Percentiles rank a stretch among this genome's conserved stretches.
phyloP scores from a whole-genome alignment of 2,888 invertebrate species.

The Aromia moschata region DNA sequence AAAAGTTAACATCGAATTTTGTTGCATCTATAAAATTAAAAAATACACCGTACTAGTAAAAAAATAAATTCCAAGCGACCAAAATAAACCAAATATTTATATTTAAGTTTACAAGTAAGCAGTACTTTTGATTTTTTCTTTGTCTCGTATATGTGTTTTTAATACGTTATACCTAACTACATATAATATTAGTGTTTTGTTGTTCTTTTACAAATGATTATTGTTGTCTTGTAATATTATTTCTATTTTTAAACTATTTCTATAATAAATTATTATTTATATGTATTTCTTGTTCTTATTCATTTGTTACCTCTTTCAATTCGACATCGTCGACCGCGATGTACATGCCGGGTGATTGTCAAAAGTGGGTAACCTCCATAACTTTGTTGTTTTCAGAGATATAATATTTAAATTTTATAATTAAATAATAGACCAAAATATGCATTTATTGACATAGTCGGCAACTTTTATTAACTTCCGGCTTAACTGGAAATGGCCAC shows the following conservation, averaged over 20 bases:
- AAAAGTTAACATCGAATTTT: neutral
- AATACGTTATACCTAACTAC: neutral
- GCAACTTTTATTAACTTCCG: too few relatives aligned
- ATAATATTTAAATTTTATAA: too few relatives aligned
- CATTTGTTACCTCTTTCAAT: too few relatives aligned
- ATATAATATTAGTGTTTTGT: constrained; percentile 4
- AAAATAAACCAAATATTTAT: neutral
- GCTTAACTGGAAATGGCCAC: too few relatives aligned
- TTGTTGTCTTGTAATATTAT: constrained; percentile 23
- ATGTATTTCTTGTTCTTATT: too few relatives aligned
- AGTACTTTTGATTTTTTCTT: neutral
- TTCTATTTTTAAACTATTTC: constrained; percentile 12
- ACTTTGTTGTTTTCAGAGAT: too few relatives aligned
- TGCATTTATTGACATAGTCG: too few relatives aligned
- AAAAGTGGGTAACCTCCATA: too few relatives aligned
- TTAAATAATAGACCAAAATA: too few relatives aligned
- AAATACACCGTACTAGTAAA: neutral
- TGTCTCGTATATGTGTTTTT: neutral
- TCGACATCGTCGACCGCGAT: too few relatives aligned
- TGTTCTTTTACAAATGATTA: constrained; percentile 9
- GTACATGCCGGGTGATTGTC: too few relatives aligned
- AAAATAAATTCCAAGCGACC: neutral
- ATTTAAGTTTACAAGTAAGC: neutral
- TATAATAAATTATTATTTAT: constrained; percentile 22
- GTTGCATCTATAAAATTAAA: neutral